Conservation (phyloP, 2,797 vertebrate genomes). For the Myiothlypis coronata region DNA sequence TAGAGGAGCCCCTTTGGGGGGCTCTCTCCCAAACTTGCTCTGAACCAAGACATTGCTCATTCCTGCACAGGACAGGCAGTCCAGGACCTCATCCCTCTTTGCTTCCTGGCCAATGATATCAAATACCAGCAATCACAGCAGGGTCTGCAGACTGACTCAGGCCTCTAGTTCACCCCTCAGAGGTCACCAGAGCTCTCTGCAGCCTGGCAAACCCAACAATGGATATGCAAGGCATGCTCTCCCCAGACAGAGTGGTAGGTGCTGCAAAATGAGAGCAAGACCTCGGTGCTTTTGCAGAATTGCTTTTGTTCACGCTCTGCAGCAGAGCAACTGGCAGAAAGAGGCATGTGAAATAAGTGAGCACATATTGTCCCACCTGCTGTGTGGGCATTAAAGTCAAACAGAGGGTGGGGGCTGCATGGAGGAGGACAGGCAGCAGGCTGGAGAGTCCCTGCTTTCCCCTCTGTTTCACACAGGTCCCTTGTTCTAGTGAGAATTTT, state of each 20-base stretch:
- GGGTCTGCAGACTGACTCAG: background rate
- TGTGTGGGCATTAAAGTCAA: background rate
- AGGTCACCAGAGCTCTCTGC: background rate
- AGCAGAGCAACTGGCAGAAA: background rate
- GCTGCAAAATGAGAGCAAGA: background rate
- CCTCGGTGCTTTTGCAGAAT: background rate
- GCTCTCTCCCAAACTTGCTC: too few relatives aligned
- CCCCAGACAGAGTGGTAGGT: background rate
- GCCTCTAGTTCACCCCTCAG: background rate
- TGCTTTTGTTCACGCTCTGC: background rate
- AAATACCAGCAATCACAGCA: background rate
- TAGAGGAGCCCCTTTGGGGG: too few relatives aligned
- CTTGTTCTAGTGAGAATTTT: background rate
- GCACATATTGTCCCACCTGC: background rate
- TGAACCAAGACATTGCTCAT: background rate
- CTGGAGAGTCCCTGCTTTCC: background rate
- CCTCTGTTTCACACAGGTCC: background rate
- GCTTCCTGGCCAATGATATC: background rate
- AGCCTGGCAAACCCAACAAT: background rate
- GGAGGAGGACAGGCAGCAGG: background rate
- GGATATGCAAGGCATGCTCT: background rate
- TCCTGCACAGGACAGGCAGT: fast-evolving
- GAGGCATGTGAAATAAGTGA: background rate
- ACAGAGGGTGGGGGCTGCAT: fast-evolving
- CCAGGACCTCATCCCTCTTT: background rate